Evolutionary conservation across 2,113 vertebrate species (phyloP), one percentile per base, ranked within the genome.

Genomic region (Nibea albiflora): DNA sequence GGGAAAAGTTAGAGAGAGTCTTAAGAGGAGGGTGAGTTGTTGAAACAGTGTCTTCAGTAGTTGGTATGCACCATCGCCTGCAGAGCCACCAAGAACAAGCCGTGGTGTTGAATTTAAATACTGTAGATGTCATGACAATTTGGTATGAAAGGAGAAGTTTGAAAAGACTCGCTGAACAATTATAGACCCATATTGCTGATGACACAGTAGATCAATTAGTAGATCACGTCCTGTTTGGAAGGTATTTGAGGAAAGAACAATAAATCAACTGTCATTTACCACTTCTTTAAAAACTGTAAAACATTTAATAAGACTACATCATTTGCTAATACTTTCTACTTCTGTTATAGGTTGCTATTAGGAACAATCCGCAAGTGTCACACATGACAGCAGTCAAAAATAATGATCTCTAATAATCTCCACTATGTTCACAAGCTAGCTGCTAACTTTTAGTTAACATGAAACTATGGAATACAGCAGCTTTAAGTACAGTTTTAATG

Each of bases 31-130:
- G 52, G 22, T 7, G 24, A 22, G 63, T 19, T 66, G 61, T 20
- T 12, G 56, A 9, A 78, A 47, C 10, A 19, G 22, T 8, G 20
- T 72, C 35, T 8, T 44, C 49, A 56, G 46, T 56, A 24, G 62
- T 53, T 61, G 53, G 46, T 11, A 3, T 71, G 62, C 26, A 0
- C 47, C 31, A 3, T 63, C 31, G 15, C 28, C 60, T 16, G 28
- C 28, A 50, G 57, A 19, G 20, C 19, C 28, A 58, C 44, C 42
- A 65, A 2, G 17, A 69, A 71, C 42, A 50, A 19, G 44, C 53
- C 17, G 26, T 3, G 2, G 49, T n/a, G 75, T 22, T 26, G 64
- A 63, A 62, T 49, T 75, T 63, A 47, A 76, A 63, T 53, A 42
- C 11, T 62, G 35, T 26, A 69, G 4, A 39, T 16, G 11, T 62